Evolutionary conservation across 2,888 invertebrate genomes (phyloP).

Genomic region (Drosophila ustulata): DNA sequence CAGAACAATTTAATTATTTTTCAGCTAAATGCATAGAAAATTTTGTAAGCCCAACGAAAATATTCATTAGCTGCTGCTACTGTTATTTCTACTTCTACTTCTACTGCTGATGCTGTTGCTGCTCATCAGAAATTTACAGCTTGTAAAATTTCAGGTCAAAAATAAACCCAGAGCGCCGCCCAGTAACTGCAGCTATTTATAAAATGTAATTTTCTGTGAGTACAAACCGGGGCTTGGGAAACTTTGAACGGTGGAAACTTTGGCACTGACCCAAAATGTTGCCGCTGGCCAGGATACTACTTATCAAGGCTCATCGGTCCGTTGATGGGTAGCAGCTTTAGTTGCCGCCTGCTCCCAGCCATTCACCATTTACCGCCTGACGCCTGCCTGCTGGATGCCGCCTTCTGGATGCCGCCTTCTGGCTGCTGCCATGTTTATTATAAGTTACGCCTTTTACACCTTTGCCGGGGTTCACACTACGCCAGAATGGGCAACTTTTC

Average conservation of each 20-base stretch:
- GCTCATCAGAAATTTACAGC: conserved; percentile 76
- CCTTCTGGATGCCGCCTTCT: conserved; percentile 4
- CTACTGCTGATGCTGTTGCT: conserved; percentile 39
- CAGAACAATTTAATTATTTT: conserved; percentile 62
- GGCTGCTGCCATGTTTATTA: conserved; percentile 59
- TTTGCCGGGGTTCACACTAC: conserved; percentile 5
- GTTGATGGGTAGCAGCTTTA: conserved; percentile 52
- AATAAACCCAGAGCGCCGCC: conserved; percentile 37
- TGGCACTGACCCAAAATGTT: conserved; percentile 69
- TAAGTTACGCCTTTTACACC: conserved; percentile 49
- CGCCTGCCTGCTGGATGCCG: not conserved
- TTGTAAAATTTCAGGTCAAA: conserved; percentile 41
- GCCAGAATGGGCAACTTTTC: conserved; percentile 62
- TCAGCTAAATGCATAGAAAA: conserved; percentile 58
- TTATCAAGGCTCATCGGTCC: conserved; percentile 55
- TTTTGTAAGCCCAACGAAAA: conserved; percentile 43
- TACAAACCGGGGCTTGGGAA: conserved; percentile 11
- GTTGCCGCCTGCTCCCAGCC: conserved; percentile 3
- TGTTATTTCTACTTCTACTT: not conserved
- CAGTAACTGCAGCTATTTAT: conserved; percentile 49
- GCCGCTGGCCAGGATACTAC: conserved; percentile 45
- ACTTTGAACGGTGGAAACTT: conserved; percentile 47
- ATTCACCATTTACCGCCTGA: not conserved
- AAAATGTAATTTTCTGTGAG: conserved; percentile 56
- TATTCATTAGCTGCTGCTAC: conserved; percentile 57